These are phyloP conservation scores for Yoshiicerus persimilis DNA, from an alignment of 1,140 invertebrate species.

Conservation along the genomic window DNA sequence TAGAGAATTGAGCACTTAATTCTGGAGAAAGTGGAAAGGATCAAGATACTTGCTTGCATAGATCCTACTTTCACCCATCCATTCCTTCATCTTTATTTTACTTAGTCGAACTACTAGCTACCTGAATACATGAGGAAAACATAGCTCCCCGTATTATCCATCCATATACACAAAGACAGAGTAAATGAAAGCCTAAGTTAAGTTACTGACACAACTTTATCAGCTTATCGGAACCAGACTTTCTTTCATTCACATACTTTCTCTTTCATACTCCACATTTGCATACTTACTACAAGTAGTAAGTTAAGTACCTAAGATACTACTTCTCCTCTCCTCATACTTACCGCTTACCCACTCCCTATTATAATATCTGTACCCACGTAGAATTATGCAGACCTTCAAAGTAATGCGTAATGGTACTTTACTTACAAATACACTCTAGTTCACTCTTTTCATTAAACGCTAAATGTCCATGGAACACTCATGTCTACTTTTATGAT, in stretches of 20 bases:
- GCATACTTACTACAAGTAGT: background rate
- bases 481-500: background rate
- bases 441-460: background rate
- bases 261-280: background rate
- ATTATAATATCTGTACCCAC: too few relatives aligned
- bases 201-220: background rate
- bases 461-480: too few relatives aligned
- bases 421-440: background rate
- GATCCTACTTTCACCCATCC: background rate
- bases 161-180: background rate
- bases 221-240: background rate
- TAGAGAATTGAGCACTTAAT: conserved; percentile 22
- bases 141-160: background rate
- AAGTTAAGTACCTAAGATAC: background rate
- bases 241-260: background rate
- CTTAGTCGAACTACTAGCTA: too few relatives aligned
- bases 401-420: background rate
- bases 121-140: background rate
- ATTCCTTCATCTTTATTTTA: conserved; percentile 2
- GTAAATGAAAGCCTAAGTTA: conserved; percentile 1
- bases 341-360: too few relatives aligned
- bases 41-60: conserved; percentile 16
- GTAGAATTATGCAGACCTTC: background rate
- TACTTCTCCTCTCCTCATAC: background rate
- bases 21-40: conserved; percentile 18